Percentiles rank a stretch among this genome's conserved stretches.
phyloP scores from a whole-genome alignment of 2,797 vertebrate species.

The Epinephelus awoara region DNA sequence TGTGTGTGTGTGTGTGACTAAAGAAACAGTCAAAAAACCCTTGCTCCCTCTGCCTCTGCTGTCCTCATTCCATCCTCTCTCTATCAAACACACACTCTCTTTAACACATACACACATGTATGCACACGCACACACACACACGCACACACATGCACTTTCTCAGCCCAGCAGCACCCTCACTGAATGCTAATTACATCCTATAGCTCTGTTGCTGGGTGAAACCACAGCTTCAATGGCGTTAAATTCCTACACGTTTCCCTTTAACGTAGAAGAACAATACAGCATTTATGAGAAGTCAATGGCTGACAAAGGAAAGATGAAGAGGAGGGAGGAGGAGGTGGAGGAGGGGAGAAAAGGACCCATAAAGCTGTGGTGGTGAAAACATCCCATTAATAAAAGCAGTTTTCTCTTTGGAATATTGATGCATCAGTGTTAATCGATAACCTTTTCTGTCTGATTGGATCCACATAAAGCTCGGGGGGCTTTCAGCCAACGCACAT shows the following conservation, averaged over 20 bases:
- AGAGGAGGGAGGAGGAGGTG: constrained; percentile 2
- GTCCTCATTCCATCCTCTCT: constrained; percentile 5
- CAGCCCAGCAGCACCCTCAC: constrained; percentile 3
- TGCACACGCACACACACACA: background rate
- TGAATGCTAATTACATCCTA: constrained; percentile 76
- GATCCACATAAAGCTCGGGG: background rate
- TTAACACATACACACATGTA: background rate
- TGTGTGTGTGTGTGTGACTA: constrained; percentile 4
- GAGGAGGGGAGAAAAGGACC: constrained; percentile 24
- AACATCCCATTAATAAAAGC: constrained; percentile 47
- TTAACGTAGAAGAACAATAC: constrained; percentile 67
- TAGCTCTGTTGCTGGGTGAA: constrained; percentile 66
- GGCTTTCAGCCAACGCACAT: background rate
- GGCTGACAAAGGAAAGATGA: constrained; percentile 38
- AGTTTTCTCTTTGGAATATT: constrained; percentile 40
- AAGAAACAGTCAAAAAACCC: constrained; percentile 5
- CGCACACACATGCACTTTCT: constrained; percentile 5
- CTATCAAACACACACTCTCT: background rate
- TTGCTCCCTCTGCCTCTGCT: background rate
- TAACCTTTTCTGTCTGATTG: background rate
- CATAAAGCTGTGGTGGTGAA: constrained; percentile 31
- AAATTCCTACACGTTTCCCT: constrained; percentile 61
- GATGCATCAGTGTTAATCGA: constrained; percentile 21
- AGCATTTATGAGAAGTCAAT: constrained; percentile 56
- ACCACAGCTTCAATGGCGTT: constrained; percentile 35